These are phyloP conservation scores for Medauroidea extradentata DNA, from an alignment of 1,140 invertebrate species.

Conservation along the genomic window DNA sequence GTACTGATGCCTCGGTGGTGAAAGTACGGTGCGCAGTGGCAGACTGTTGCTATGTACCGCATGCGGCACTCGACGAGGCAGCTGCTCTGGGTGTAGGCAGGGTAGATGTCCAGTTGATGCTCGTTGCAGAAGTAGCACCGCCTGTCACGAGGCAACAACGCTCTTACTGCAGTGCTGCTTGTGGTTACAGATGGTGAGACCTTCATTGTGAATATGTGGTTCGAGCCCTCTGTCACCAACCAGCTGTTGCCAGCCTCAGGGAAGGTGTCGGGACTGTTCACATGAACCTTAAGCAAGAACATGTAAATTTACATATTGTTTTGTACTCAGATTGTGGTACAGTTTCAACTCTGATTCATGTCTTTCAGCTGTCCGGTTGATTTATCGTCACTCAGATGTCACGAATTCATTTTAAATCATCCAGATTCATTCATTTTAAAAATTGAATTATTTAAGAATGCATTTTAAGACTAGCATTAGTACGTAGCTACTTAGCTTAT, in stretches of 20 bases:
- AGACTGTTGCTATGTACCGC: slow-evolving; percentile 11
- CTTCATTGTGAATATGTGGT: slow-evolving; percentile 12
- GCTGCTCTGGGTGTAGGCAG: slow-evolving; percentile 23
- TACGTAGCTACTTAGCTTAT: no score
- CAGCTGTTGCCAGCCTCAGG: slow-evolving; percentile 23
- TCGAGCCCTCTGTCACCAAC: slow-evolving; percentile 7
- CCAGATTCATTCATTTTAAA: not conserved
- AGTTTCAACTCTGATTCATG: not conserved
- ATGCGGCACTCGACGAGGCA: slow-evolving; percentile 25
- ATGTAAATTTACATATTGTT: not conserved
- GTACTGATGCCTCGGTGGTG: no score
- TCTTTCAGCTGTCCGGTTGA: not conserved
- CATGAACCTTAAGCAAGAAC: slow-evolving; percentile 11
- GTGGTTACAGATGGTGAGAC: slow-evolving; percentile 19
- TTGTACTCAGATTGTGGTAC: not conserved
- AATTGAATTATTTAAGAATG: not conserved
- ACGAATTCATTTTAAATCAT: not conserved
- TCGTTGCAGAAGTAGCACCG: slow-evolving; percentile 25
- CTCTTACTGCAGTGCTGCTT: slow-evolving; percentile 16
- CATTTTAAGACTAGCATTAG: no score
- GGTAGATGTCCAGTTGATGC: slow-evolving; percentile 19
- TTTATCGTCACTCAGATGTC: not conserved
- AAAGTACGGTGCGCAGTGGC: slow-evolving; percentile 17
- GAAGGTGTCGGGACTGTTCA: slow-evolving; percentile 22
- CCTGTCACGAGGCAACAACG: slow-evolving; percentile 3